Evolutionary conservation across 2,113 vertebrate genomes (phyloP).

Genomic region (Stegastes partitus): DNA sequence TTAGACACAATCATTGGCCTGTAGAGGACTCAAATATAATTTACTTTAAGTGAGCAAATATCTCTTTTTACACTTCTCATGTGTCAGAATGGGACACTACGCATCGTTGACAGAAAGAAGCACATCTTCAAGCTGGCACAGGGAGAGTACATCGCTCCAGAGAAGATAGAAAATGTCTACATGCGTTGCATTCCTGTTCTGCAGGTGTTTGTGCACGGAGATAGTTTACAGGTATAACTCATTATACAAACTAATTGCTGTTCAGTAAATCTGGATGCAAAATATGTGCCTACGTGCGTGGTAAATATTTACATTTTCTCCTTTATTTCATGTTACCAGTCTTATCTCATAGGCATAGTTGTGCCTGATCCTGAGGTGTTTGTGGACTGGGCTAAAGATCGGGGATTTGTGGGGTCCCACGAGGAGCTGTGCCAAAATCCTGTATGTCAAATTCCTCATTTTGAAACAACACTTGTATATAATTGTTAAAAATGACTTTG

Average conservation of each 20-base stretch:
- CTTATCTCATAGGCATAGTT: slow-evolving; percentile 82
- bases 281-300: rapidly evolving
- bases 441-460: slow-evolving; percentile 61
- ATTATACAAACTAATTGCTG: not conserved
- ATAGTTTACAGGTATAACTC: slow-evolving; percentile 83
- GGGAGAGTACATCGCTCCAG: slow-evolving; percentile 87
- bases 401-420: slow-evolving; percentile 80
- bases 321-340: slow-evolving; percentile 63
- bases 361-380: slow-evolving; percentile 86
- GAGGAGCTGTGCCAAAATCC: slow-evolving; percentile 86
- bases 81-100: slow-evolving; percentile 84
- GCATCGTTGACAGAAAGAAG: slow-evolving; percentile 87
- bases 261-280: not conserved
- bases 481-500: not conserved
- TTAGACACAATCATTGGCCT: not conserved
- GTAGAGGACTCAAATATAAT: not conserved
- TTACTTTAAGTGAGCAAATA: not conserved
- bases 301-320: not conserved
- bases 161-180: slow-evolving; percentile 89
- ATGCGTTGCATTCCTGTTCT: slow-evolving; percentile 80
- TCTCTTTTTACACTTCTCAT: not conserved
- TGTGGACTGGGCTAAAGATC: slow-evolving; percentile 80
- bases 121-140: slow-evolving; percentile 88
- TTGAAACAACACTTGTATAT: not conserved
- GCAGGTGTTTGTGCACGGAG: slow-evolving; percentile 87